Evolutionary conservation across 2,888 invertebrate species (phyloP), one percentile per base, ranked within the genome.

Genomic region (Drosophila quasianomalipes): DNA sequence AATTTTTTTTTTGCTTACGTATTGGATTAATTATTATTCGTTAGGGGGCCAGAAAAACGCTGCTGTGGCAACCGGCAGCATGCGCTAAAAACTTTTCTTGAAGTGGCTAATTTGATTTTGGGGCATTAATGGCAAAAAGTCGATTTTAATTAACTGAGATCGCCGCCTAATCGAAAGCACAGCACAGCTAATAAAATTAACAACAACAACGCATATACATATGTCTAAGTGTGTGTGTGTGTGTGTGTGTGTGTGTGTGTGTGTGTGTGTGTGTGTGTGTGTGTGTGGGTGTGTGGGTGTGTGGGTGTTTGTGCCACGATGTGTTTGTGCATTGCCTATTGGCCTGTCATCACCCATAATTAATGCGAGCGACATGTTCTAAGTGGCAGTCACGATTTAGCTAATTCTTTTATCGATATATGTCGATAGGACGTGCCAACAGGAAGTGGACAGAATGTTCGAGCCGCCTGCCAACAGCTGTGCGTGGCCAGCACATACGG

Each of bases 331-430:
- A 52, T 57, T 59, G 53, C 30, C 26, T 37, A 26, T 57, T 81
- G 82, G 83, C 85, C 79, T 88, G 85, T 91, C 91, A 92, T 91
- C 91, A 83, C 73, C 35, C 89, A 91, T 92, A 92, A 92, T 92
- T 92, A 92, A 92, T 92, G 92, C 83, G 81, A 79, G 82, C 88
- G 87, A 92, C 92, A 92, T 92, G 92, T 88, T 83, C 85, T 72
- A 81, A 77, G 78, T 76, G 80, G 64, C 80, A 86, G 92, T 91
- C 92, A 92, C 92, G 92, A 89, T 89, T 92, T 90, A 84, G 89
- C 73, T 87, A 87, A 87, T 87, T 87, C 91, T 90, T 89, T 87
- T 90, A 87, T 91, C 87, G 91, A 86, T 90, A 86, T 82, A 90
- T 89, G 89, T 89, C 90, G 90, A 87, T 90, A 75, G 85, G 91